A percentile compares a stretch with the other conserved stretches of the same genome.
Evolutionary conservation across 2,797 vertebrate species (phyloP).

Genomic region (Melanotaenia boesemani): DNA sequence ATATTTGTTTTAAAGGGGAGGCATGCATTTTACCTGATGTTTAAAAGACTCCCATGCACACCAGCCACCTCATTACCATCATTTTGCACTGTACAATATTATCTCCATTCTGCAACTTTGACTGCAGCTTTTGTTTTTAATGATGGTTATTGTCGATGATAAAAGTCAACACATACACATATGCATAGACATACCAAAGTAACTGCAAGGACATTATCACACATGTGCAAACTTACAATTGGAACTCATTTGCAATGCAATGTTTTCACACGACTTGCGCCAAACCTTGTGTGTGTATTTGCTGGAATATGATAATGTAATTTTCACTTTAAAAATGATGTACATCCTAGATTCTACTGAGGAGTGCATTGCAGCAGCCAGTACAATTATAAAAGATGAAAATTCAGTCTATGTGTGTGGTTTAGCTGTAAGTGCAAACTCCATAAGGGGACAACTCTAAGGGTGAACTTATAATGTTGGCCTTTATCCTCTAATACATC

Average conservation of each 20-base stretch:
- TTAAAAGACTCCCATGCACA: neutral
- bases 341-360: neutral
- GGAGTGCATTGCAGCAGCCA: neutral
- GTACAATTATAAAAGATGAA: constrained; percentile 19
- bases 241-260: constrained; percentile 5
- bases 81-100: constrained; percentile 8
- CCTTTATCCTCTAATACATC: too few species aligned
- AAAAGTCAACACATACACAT: constrained; percentile 4
- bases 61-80: constrained; percentile 14
- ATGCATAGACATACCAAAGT: neutral
- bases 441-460: neutral
- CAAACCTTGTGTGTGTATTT: neutral
- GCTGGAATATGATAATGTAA: constrained; percentile 27
- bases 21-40: neutral
- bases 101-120: neutral
- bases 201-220: neutral
- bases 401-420: neutral
- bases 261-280: neutral
- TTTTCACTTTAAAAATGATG: constrained; percentile 17
- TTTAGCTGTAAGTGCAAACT: neutral
- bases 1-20: neutral
- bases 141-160: constrained; percentile 5
- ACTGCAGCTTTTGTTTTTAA: neutral
- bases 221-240: neutral
- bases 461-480: neutral